Conservation (phyloP, 2,888 invertebrate genomes). For the Lordiphosa andalusiaca region DNA sequence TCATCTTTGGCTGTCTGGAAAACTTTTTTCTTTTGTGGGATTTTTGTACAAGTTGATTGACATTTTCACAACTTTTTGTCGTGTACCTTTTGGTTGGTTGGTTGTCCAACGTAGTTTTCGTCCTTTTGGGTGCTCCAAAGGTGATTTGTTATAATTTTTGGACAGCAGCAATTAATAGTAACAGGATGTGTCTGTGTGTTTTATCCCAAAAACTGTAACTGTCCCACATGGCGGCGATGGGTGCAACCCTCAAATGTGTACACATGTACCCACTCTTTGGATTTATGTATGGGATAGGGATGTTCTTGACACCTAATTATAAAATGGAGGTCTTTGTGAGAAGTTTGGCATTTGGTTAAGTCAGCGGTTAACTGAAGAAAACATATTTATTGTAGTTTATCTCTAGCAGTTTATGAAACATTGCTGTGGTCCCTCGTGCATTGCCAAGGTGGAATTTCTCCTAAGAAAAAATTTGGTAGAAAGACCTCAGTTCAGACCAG, state of each 20-base stretch:
- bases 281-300: slow-evolving; percentile 1
- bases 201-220: slow-evolving; percentile 27
- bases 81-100: slow-evolving; percentile 41
- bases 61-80: slow-evolving; percentile 75
- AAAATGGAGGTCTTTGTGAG: not conserved
- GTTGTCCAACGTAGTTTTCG: slow-evolving; percentile 40
- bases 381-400: not conserved
- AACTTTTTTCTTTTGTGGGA: slow-evolving; percentile 40
- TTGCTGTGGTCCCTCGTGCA: too few relatives aligned
- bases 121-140: slow-evolving; percentile 65
- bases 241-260: slow-evolving; percentile 2
- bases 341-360: not conserved
- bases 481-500: too few relatives aligned
- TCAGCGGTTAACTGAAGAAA: not conserved
- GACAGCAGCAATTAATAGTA: slow-evolving; percentile 78
- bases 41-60: slow-evolving; percentile 73
- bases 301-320: not conserved
- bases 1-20: slow-evolving; percentile 69
- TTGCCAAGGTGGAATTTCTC: too few relatives aligned
- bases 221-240: slow-evolving; percentile 42
- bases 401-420: too few relatives aligned
- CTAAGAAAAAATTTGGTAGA: too few relatives aligned
- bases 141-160: slow-evolving; percentile 77
- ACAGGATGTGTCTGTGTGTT: slow-evolving; percentile 69
- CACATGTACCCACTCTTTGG: slow-evolving; percentile 3